phyloP scores from a whole-genome alignment of 2,797 vertebrate species.

The Hipposideros larvatus region DNA sequence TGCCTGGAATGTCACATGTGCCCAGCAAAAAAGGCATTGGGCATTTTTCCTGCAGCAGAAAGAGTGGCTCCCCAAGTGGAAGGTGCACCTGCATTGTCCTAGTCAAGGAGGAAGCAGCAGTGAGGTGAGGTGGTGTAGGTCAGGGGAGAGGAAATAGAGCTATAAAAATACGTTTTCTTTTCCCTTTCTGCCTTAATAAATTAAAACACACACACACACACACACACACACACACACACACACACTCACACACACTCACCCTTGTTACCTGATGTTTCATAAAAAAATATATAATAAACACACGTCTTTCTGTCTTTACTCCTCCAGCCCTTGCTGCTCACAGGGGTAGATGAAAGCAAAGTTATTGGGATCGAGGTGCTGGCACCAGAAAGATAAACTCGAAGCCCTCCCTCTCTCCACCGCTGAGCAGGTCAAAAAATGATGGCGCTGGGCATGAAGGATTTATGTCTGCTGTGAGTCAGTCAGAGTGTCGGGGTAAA shows the following conservation, averaged over 20 bases:
- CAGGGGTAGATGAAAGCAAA: conserved; percentile 51
- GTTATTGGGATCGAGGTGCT: conserved; percentile 72
- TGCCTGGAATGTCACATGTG: neutral
- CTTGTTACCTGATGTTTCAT: neutral
- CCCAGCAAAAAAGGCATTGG: neutral
- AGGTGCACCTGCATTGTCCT: neutral
- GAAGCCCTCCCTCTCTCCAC: conserved; percentile 42
- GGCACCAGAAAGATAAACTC: conserved; percentile 37
- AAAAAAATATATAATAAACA: conserved; percentile 2
- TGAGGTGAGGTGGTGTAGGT: neutral
- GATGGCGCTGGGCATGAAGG: conserved; percentile 78
- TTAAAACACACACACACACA: neutral
- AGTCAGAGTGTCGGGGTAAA: conserved; percentile 86
- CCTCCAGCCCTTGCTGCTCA: conserved; percentile 22
- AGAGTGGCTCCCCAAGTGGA: neutral
- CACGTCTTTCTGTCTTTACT: conserved; percentile 5
- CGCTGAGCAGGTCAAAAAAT: conserved; percentile 81
- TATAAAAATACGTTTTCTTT: conserved; percentile 40
- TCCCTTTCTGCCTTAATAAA: conserved; percentile 51
- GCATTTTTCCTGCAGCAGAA: neutral
- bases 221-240: too few relatives aligned
- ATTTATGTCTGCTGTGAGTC: conserved; percentile 85
- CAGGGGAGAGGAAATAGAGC: conserved; percentile 72
- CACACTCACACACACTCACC: too few relatives aligned
- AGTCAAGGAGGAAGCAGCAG: neutral